Evolutionary conservation across 2,888 invertebrate genomes (phyloP).

Genomic region (Tubiluchus corallicola): DNA sequence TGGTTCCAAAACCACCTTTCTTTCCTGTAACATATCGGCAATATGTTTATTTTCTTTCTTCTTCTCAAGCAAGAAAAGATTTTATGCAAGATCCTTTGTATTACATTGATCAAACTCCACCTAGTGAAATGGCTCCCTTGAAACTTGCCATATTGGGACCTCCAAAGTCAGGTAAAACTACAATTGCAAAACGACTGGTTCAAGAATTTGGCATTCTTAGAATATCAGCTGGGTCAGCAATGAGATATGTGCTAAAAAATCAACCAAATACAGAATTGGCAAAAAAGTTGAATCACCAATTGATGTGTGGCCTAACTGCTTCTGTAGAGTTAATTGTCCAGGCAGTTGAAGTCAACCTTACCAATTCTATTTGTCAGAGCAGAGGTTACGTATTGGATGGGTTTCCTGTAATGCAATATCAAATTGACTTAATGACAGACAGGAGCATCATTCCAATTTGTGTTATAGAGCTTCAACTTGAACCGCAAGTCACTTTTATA

Average conservation of each 20-base stretch:
- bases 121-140: conserved; percentile 28
- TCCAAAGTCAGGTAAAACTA: conserved; percentile 30
- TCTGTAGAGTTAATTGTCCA: conserved; percentile 25
- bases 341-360: conserved; percentile 23
- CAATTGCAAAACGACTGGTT: conserved; percentile 28
- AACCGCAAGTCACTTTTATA: conserved; percentile 23
- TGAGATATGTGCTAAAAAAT: conserved; percentile 21
- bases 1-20: conserved; percentile 25
- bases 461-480: conserved; percentile 24
- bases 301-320: conserved; percentile 10
- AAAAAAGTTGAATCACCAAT: conserved; percentile 17
- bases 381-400: conserved; percentile 30
- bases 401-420: conserved; percentile 24
- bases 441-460: conserved; percentile 26
- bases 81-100: conserved; percentile 26
- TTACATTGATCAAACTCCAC: conserved; percentile 23
- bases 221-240: conserved; percentile 28
- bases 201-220: conserved; percentile 26
- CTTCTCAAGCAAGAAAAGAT: conserved; percentile 18
- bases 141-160: conserved; percentile 28
- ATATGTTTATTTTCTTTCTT: conserved; percentile 13
- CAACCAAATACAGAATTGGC: conserved; percentile 24
- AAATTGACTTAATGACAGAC: conserved; percentile 26
- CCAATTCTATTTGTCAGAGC: conserved; percentile 27
- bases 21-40: conserved; percentile 9